A percentile compares a stretch with the other conserved stretches of the same genome.
Conservation (phyloP, 2,113 vertebrate species). For the Pterophyllum scalare region DNA sequence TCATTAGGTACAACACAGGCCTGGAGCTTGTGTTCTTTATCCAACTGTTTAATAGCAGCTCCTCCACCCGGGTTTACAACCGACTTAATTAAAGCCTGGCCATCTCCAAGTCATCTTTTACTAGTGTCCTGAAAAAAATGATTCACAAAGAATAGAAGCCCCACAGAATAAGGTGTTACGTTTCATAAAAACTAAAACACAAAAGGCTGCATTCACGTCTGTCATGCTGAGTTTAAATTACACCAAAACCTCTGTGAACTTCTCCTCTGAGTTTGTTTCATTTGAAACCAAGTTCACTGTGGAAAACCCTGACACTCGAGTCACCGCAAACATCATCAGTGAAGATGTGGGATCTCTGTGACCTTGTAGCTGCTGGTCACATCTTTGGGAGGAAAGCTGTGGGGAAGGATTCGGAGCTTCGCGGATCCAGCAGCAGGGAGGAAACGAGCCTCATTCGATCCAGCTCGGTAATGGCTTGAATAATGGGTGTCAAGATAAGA, state of each 20-base stretch:
- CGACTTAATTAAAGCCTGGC: constrained; percentile 27
- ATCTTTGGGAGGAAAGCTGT: not conserved
- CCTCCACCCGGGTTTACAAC: constrained; percentile 16
- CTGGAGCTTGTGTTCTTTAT: constrained; percentile 26
- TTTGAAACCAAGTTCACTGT: constrained; percentile 31
- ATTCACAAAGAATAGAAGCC: not conserved
- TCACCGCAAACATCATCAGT: constrained; percentile 59
- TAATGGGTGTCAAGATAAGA: constrained; percentile 6
- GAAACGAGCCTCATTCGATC: not conserved
- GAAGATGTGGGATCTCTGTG: constrained; percentile 63
- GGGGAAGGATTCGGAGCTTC: not conserved
- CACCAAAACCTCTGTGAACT: constrained; percentile 16
- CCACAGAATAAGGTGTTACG: constrained; percentile 3
- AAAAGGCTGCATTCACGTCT: not conserved
- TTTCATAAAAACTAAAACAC: constrained; percentile 18
- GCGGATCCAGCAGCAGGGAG: not conserved
- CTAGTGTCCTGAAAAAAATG: not conserved
- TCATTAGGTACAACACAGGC: constrained; percentile 57
- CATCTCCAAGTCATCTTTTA: constrained; percentile 33
- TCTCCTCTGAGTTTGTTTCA: constrained; percentile 35
- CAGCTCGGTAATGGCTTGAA: not conserved
- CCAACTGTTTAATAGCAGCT: constrained; percentile 42
- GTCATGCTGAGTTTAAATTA: not conserved
- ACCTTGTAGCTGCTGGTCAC: constrained; percentile 57
- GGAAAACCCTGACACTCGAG: constrained; percentile 69